phyloP scores from a whole-genome alignment of 2,113 vertebrate genomes.

The Tychaedon coryphoeus region DNA sequence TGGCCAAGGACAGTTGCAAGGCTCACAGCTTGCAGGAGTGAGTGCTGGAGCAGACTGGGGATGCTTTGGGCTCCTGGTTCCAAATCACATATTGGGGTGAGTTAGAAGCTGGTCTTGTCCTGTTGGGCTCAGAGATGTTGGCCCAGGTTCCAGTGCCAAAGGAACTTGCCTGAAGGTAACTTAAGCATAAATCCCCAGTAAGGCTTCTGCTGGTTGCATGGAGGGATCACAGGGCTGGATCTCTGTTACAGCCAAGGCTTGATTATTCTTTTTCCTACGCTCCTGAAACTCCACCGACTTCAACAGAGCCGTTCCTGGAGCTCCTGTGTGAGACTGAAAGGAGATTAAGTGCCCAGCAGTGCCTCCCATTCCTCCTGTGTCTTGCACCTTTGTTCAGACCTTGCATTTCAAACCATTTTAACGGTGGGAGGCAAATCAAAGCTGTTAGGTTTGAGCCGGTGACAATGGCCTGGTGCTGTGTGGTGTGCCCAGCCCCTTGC shows the following conservation, averaged over 20 bases:
- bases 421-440: slow-evolving; percentile 61
- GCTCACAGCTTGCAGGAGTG: not conserved
- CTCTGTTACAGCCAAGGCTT: not conserved
- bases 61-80: not conserved
- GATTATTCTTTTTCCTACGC: slow-evolving; percentile 11
- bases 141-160: not conserved
- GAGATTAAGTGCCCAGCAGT: slow-evolving; percentile 63
- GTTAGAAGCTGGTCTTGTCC: not conserved
- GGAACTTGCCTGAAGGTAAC: not conserved
- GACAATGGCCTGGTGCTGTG: slow-evolving; percentile 53
- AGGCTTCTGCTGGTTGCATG: not conserved
- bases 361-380: slow-evolving; percentile 45
- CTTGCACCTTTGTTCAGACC: slow-evolving; percentile 65
- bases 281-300: not conserved
- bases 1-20: not conserved
- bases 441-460: slow-evolving; percentile 53
- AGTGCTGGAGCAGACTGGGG: not conserved
- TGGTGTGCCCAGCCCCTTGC: slow-evolving; percentile 38
- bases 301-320: slow-evolving; percentile 15
- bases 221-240: not conserved
- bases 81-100: accelerated
- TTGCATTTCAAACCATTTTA: slow-evolving; percentile 65
- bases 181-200: not conserved
- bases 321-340: slow-evolving; percentile 51
- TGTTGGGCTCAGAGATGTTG: not conserved